Conservation (phyloP, 30 jellyfish, hydroid and myxozoan species). For the Catostylus mosaicus region DNA sequence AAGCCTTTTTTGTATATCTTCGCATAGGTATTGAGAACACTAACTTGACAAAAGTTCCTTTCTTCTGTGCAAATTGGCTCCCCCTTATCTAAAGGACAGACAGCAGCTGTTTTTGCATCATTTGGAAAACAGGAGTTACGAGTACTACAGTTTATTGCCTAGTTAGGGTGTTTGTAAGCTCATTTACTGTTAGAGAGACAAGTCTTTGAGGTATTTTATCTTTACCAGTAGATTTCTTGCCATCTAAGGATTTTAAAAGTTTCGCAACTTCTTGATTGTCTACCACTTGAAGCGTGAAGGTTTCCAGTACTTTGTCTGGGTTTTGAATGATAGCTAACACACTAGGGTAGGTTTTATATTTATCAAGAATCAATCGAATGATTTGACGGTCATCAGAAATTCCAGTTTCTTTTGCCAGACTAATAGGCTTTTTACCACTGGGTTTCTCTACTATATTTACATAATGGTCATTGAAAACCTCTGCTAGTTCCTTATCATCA, state of each 20-base stretch:
- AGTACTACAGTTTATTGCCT: too few species aligned
- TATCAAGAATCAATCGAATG: background rate
- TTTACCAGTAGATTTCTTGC: background rate
- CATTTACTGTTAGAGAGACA: too few species aligned
- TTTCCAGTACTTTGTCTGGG: background rate
- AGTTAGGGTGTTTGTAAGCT: too few species aligned
- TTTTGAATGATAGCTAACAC: slow-evolving; percentile 5
- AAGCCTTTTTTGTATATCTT: too few species aligned
- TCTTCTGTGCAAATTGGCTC: too few species aligned
- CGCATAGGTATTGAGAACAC: too few species aligned
- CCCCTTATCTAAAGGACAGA: too few species aligned
- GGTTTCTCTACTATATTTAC: background rate
- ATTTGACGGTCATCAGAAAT: background rate
- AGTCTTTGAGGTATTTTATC: too few species aligned
- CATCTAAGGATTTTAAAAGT: slow-evolving; percentile 6
- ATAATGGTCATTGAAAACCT: background rate
- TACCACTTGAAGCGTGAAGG: background rate
- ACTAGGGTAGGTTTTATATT: slow-evolving; percentile 4
- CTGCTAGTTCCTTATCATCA: background rate
- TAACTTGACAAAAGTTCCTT: too few species aligned
- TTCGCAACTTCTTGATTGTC: background rate
- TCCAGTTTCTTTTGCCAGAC: too few species aligned
- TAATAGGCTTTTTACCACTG: slow-evolving; percentile 5
- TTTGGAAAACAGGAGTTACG: too few species aligned
- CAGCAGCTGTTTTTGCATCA: too few species aligned